A percentile compares a stretch with the other conserved stretches of the same genome.
phyloP scores from a whole-genome alignment of 2,888 invertebrate genomes.

The Leucozona laternaria region DNA sequence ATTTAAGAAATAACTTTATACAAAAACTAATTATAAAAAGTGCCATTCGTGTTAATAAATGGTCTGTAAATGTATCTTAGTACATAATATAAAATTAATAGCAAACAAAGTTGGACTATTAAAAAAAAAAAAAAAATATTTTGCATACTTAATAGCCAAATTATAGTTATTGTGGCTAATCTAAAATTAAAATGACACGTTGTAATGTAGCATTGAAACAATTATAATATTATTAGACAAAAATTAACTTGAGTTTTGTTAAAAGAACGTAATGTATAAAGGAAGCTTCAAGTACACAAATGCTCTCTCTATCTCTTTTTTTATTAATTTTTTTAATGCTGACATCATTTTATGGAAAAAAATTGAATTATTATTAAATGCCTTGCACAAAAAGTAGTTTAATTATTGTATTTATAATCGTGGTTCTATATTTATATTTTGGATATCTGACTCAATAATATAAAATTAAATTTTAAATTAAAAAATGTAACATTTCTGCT shows the following conservation, averaged over 20 bases:
- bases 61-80: neutral
- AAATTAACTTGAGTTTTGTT: neutral
- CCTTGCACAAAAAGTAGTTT: constrained; percentile 7
- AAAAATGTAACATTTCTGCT: neutral
- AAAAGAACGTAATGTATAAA: neutral
- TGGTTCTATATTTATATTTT: neutral
- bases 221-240: neutral
- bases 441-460: neutral
- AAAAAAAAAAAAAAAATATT: neutral
- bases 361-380: constrained; percentile 2
- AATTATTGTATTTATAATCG: neutral
- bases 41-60: constrained; percentile 18
- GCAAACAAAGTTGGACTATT: neutral
- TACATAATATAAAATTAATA: neutral
- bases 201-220: constrained; percentile 1
- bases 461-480: neutral
- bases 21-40: neutral
- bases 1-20: constrained; percentile 29
- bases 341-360: neutral
- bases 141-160: neutral
- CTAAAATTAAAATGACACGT: neutral
- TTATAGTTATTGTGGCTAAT: neutral
- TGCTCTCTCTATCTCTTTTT: neutral
- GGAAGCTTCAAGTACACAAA: neutral
- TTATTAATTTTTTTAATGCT: neutral